Evolutionary conservation across 1,140 invertebrate genomes (phyloP).

Genomic region (Amyelois transitella): DNA sequence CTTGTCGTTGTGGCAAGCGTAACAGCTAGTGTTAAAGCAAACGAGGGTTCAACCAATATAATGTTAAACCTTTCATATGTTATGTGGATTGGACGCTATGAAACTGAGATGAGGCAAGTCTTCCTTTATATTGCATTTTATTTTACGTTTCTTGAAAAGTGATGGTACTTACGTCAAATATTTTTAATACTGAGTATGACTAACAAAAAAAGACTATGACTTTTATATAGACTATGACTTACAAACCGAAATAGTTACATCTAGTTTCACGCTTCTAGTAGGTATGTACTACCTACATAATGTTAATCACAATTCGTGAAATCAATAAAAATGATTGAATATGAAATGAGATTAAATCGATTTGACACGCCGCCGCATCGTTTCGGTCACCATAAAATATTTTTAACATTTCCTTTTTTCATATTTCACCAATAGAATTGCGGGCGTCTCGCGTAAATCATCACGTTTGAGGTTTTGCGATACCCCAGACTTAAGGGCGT

Average conservation of each 20-base stretch:
- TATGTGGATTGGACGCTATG: too few species aligned
- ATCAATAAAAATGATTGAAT: constrained; percentile 41
- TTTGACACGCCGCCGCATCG: constrained; percentile 39
- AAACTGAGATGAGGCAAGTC: too few species aligned
- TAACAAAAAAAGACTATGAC: too few species aligned
- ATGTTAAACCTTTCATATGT: too few species aligned
- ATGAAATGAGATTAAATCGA: constrained; percentile 57
- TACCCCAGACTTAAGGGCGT: constrained; percentile 27
- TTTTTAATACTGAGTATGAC: too few species aligned
- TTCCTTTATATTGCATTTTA: too few species aligned
- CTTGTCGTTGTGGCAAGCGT: constrained; percentile 1
- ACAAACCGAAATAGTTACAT: neutral
- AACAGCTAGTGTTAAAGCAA: too few species aligned
- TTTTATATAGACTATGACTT: too few species aligned
- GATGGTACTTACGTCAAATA: too few species aligned
- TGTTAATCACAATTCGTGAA: constrained; percentile 1
- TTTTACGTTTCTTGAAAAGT: too few species aligned
- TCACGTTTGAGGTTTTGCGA: constrained; percentile 52
- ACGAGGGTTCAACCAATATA: too few species aligned
- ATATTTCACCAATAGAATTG: constrained; percentile 51
- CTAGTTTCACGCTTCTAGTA: neutral
- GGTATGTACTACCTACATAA: too few species aligned
- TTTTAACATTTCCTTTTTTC: constrained; percentile 58
- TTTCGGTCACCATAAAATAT: constrained; percentile 53
- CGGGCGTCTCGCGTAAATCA: constrained; percentile 49